Evolutionary conservation across 2,797 vertebrate species (phyloP).

Genomic region (Acanthurus lineatus): DNA sequence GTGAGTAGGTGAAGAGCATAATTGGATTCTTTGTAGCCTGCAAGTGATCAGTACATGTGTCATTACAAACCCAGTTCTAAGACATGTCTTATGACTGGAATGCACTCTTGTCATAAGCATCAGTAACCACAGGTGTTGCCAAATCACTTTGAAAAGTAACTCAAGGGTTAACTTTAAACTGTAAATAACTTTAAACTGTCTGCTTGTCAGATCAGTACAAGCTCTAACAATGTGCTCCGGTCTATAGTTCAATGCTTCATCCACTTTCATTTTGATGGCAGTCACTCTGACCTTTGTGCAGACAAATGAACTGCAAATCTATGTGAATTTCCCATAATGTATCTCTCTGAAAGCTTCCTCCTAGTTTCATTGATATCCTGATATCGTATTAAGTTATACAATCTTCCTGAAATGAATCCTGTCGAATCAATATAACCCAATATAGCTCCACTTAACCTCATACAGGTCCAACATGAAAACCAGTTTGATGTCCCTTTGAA

Average conservation of each 20-base stretch:
- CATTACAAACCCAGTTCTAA: too few relatives aligned
- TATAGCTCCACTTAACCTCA: slow-evolving; percentile 47
- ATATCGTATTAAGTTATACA: slow-evolving; percentile 54
- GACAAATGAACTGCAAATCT: slow-evolving; percentile 19
- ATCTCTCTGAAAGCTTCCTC: slow-evolving; percentile 46
- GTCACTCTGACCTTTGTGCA: slow-evolving; percentile 35
- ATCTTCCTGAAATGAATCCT: slow-evolving; percentile 68
- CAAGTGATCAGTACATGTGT: too few relatives aligned
- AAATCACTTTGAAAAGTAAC: background rate
- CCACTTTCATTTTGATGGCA: background rate
- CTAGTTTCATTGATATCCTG: slow-evolving; percentile 50
- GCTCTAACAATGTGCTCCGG: background rate
- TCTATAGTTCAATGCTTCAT: background rate
- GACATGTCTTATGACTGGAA: too few relatives aligned
- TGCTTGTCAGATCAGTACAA: too few relatives aligned
- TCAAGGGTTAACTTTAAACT: too few relatives aligned
- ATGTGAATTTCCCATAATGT: slow-evolving; percentile 24
- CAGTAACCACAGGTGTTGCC: background rate
- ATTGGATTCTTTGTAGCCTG: too few relatives aligned
- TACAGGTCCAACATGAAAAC: slow-evolving; percentile 39
- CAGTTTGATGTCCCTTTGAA: slow-evolving; percentile 49
- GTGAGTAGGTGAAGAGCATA: too few relatives aligned
- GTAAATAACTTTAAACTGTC: too few relatives aligned
- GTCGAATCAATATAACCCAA: slow-evolving; percentile 62
- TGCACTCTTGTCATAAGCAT: background rate